A percentile compares a stretch with the other conserved stretches of the same genome.
These are phyloP conservation scores for Picathartes gymnocephalus DNA, from an alignment of 2,113 vertebrate species.

Conservation along the genomic window DNA sequence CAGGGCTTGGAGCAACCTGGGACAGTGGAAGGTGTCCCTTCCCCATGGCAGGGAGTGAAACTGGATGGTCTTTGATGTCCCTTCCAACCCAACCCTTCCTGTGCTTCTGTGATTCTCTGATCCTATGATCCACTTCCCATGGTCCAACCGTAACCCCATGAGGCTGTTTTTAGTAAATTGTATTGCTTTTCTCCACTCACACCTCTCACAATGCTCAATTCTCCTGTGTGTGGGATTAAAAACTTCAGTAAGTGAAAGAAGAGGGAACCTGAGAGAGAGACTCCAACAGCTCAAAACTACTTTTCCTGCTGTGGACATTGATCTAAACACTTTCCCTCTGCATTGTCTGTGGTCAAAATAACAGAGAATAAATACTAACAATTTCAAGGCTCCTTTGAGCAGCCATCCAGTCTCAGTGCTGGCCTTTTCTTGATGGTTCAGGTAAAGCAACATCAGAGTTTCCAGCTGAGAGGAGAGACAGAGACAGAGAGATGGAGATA, in stretches of 20 bases:
- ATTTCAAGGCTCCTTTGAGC: neutral
- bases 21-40: neutral
- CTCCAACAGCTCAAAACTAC: neutral
- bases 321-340: neutral
- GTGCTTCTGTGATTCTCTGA: neutral
- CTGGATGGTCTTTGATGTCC: neutral
- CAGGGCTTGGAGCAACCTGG: fast-evolving
- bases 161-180: neutral
- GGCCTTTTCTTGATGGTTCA: neutral
- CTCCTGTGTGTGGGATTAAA: neutral
- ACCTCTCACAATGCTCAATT: neutral
- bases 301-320: neutral
- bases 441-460: neutral
- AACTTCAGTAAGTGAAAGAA: neutral
- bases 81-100: neutral
- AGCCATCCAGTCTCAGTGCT: neutral
- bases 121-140: neutral
- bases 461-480: neutral
- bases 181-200: neutral
- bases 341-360: neutral
- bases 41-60: too few relatives aligned
- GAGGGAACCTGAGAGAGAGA: neutral
- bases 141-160: neutral
- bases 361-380: neutral
- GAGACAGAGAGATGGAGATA: neutral